Conservation (phyloP, 2,113 vertebrate genomes). For the Gambusia affinis region DNA sequence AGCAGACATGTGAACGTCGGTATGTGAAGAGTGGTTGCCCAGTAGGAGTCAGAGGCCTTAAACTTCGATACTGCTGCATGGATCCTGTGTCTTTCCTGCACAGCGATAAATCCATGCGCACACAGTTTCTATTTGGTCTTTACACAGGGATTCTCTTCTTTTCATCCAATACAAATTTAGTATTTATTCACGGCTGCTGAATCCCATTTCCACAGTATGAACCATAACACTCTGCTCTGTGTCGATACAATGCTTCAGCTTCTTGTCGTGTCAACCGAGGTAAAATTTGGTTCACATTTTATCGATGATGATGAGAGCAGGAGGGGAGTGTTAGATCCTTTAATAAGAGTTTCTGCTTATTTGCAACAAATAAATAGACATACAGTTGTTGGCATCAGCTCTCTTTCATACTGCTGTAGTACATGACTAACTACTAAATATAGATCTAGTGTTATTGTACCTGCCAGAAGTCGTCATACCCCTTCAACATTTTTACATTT, state of each 20-base stretch:
- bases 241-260: conserved; percentile 11
- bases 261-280: conserved; percentile 18
- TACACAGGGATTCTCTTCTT: conserved; percentile 19
- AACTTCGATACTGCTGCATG: conserved; percentile 12
- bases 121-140: conserved; percentile 8
- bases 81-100: background rate
- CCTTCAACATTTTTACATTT: background rate
- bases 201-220: conserved; percentile 5
- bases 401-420: background rate
- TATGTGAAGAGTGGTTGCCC: conserved; percentile 43
- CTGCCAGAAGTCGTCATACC: too few species aligned
- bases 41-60: conserved; percentile 19
- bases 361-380: background rate
- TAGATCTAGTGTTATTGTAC: too few species aligned
- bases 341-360: background rate
- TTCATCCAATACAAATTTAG: conserved; percentile 45
- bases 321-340: background rate
- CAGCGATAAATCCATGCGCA: background rate
- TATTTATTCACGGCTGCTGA: conserved; percentile 49
- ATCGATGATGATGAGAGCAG: conserved; percentile 9
- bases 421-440: background rate
- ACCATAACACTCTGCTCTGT: conserved; percentile 16
- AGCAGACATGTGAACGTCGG: conserved; percentile 42
- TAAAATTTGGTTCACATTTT: conserved; percentile 18
- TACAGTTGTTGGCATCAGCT: background rate